A percentile compares a stretch with the other conserved stretches of the same genome.
These are phyloP conservation scores for Elephas maximus DNA, from an alignment of 2,113 vertebrate species.

Conservation along the genomic window DNA sequence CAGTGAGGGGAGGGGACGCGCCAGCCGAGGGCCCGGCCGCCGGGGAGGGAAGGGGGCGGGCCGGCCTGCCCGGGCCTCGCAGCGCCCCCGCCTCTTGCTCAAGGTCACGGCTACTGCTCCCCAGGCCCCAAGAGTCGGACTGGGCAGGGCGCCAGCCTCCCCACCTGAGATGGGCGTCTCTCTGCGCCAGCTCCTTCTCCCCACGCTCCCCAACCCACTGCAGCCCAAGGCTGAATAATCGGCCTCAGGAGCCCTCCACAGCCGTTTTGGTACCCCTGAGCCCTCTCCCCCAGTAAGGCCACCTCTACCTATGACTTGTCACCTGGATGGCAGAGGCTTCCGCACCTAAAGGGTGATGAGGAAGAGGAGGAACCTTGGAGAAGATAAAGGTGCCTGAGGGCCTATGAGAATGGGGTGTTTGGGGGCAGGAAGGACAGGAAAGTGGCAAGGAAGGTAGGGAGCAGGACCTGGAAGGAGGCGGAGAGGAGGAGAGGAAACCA, in stretches of 20 bases:
- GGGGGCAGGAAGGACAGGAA: neutral
- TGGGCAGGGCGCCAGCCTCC: neutral
- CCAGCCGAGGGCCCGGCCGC: neutral
- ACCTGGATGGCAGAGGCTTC: neutral
- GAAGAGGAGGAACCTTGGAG: neutral
- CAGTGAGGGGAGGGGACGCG: slow-evolving; percentile 35
- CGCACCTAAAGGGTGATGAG: neutral
- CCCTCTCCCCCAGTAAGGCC: neutral
- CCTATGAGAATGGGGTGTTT: neutral
- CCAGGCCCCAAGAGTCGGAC: neutral
- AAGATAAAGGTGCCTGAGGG: neutral
- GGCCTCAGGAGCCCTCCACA: neutral
- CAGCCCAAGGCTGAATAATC: neutral
- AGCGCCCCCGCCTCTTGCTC: neutral
- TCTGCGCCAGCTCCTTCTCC: neutral
- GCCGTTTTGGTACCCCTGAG: neutral
- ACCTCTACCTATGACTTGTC: neutral
- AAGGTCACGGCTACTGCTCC: slow-evolving; percentile 61
- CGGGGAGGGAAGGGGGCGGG: neutral
- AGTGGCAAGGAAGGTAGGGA: neutral
- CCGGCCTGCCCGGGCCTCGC: neutral
- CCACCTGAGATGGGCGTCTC: neutral
- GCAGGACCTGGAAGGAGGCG: neutral
- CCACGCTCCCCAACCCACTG: neutral
- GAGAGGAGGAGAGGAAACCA: neutral